These are phyloP conservation scores for Taeniopygia guttata DNA, from an alignment of 2,797 vertebrate genomes.

Conservation along the genomic window DNA sequence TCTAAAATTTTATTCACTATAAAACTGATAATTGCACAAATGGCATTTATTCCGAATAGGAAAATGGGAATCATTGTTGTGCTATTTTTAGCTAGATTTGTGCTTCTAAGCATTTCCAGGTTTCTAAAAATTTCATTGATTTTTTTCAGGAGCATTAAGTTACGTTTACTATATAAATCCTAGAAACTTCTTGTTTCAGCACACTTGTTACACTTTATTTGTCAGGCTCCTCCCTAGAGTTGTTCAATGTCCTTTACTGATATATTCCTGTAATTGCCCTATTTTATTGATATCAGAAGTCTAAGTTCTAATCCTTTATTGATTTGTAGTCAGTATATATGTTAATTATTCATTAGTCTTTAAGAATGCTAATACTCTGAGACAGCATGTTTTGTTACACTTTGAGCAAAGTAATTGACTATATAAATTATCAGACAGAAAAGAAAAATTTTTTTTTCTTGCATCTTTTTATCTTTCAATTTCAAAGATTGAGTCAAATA, in stretches of 20 bases:
- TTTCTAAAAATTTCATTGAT: background rate
- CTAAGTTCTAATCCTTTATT: background rate
- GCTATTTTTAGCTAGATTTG: background rate
- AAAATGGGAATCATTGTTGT: background rate
- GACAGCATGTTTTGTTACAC: background rate
- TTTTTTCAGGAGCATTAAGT: background rate
- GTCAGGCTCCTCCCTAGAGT: background rate
- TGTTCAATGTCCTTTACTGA: background rate
- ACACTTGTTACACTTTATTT: background rate
- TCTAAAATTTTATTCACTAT: background rate
- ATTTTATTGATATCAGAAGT: background rate
- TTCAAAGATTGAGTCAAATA: background rate
- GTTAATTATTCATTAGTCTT: background rate
- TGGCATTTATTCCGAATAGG: background rate
- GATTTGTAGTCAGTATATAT: background rate
- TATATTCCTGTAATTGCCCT: background rate
- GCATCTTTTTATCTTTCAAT: background rate
- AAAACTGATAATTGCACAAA: background rate
- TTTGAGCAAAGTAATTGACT: background rate
- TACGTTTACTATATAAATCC: background rate
- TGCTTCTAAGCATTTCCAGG: background rate
- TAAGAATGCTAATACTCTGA: background rate
- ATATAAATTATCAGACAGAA: background rate
- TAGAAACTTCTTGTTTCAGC: background rate
- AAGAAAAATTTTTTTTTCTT: background rate